Conservation (phyloP, 2,797 vertebrate genomes). For the Aldrovandia affinis region DNA sequence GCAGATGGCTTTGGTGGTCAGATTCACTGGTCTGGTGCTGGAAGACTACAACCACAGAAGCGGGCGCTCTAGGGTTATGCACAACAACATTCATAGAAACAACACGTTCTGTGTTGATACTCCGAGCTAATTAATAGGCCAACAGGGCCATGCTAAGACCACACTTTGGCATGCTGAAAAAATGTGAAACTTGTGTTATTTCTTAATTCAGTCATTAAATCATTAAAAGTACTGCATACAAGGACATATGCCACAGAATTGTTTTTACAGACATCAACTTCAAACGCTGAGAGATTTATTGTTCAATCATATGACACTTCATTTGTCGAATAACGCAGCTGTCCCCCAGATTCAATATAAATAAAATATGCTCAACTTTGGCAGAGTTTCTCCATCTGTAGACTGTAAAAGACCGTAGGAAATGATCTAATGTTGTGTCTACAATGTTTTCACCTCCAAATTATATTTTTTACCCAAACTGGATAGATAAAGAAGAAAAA, state of each 20-base stretch:
- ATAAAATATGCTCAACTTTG: conserved; percentile 42
- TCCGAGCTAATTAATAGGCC: neutral
- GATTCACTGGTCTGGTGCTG: conserved; percentile 53
- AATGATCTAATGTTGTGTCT: conserved; percentile 49
- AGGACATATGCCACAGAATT: neutral
- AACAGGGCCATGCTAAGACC: neutral
- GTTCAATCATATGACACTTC: conserved; percentile 44
- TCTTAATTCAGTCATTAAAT: neutral
- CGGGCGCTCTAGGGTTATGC: neutral
- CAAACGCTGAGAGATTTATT: conserved; percentile 40
- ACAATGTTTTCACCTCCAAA: conserved; percentile 43
- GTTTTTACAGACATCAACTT: conserved; percentile 26
- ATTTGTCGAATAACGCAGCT: conserved; percentile 44
- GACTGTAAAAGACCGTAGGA: conserved; percentile 41
- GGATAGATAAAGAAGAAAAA: neutral
- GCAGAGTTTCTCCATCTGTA: conserved; percentile 35
- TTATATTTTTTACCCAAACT: conserved; percentile 1
- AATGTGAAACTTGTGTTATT: neutral
- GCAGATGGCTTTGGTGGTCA: conserved; percentile 49
- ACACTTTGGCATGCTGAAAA: neutral
- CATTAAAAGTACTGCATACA: neutral
- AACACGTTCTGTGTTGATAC: neutral
- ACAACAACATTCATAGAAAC: conserved; percentile 21
- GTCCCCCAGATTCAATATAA: conserved; percentile 42
- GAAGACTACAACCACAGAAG: conserved; percentile 50